These are phyloP conservation scores for Melinaea menophilus DNA, from an alignment of 2,888 invertebrate genomes.

Conservation along the genomic window DNA sequence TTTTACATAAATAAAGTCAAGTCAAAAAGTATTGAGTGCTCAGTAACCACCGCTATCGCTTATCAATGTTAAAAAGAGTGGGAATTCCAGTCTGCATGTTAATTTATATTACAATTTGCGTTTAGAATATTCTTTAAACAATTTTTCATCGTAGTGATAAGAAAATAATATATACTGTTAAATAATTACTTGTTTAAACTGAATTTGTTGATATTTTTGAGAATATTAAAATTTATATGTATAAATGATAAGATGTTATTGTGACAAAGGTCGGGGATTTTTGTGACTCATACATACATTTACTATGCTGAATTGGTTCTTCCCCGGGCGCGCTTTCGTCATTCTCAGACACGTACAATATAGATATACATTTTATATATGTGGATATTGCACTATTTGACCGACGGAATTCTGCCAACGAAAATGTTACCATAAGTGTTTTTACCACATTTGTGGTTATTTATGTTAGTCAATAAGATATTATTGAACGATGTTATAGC, in stretches of 20 bases:
- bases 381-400: conserved; percentile 1
- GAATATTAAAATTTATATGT: background rate
- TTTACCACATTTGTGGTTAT: background rate
- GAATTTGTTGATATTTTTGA: too few relatives aligned
- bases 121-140: too few relatives aligned
- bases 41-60: too few relatives aligned
- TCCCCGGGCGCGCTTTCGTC: conserved; percentile 27
- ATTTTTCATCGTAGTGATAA: background rate
- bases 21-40: too few relatives aligned
- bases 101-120: too few relatives aligned
- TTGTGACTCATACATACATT: conserved; percentile 27
- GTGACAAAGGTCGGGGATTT: conserved; percentile 24
- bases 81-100: too few relatives aligned
- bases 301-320: conserved; percentile 20
- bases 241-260: conserved; percentile 4
- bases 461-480: background rate
- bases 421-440: background rate
- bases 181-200: background rate
- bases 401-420: background rate
- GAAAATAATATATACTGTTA: conserved; percentile 27
- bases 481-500: too few relatives aligned
- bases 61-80: too few relatives aligned
- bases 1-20: too few relatives aligned
- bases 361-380: background rate
- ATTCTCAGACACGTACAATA: conserved; percentile 4